Percentiles rank a stretch among this genome's conserved stretches.
phyloP scores from a whole-genome alignment of 2,888 invertebrate species.

The Athalia circularis region DNA sequence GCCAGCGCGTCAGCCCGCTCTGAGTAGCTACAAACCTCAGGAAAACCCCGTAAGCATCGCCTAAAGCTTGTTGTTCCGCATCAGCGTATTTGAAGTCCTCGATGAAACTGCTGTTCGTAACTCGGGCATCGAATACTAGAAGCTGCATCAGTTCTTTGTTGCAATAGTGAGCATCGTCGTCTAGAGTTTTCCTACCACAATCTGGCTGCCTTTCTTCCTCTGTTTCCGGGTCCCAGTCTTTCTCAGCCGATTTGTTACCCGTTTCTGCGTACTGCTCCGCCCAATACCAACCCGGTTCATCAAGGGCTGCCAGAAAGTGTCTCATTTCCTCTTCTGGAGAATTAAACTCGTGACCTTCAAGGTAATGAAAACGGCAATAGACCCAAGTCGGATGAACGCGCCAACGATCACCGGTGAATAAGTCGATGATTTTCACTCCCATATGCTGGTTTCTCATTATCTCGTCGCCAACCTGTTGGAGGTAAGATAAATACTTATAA shows the following conservation, averaged over 20 bases:
- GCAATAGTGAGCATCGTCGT: constrained; percentile 86
- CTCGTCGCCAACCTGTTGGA: constrained; percentile 82
- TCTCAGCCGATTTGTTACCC: constrained; percentile 61
- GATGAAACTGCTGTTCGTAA: constrained; percentile 77
- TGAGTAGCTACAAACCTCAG: constrained; percentile 91
- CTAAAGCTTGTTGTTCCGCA: constrained; percentile 76
- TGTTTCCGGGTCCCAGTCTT: constrained; percentile 68
- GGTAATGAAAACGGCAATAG: constrained; percentile 91
- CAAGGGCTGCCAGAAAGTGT: constrained; percentile 84
- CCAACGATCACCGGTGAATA: constrained; percentile 85
- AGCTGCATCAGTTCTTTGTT: constrained; percentile 90
- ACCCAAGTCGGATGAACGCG: constrained; percentile 92
- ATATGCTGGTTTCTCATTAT: constrained; percentile 81
- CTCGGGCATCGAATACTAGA: constrained; percentile 91
- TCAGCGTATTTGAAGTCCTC: constrained; percentile 68
- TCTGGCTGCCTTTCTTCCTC: constrained; percentile 66
- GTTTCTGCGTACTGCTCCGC: constrained; percentile 78
- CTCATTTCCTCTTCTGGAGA: constrained; percentile 85
- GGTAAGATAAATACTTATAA: background rate
- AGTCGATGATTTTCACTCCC: constrained; percentile 83
- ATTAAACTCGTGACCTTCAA: constrained; percentile 84
- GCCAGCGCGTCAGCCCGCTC: constrained; percentile 93
- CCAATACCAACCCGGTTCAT: constrained; percentile 74
- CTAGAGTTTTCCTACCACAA: constrained; percentile 80
- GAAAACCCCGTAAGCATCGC: constrained; percentile 83